Percentiles rank a stretch among this genome's conserved stretches.
Conservation (phyloP, 2,797 vertebrate species). For the Valencia hispanica region DNA sequence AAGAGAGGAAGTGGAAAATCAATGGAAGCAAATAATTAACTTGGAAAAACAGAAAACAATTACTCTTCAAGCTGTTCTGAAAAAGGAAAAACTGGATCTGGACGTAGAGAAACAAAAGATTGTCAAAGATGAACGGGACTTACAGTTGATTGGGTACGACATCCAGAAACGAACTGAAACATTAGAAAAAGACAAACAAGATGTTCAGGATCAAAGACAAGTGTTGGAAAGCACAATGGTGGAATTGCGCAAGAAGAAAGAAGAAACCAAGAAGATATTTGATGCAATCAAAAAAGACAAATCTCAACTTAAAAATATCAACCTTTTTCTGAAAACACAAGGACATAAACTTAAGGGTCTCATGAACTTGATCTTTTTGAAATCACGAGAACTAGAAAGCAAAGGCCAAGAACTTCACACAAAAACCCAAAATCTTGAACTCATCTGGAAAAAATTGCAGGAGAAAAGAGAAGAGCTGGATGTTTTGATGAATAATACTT, state of each 20-base stretch:
- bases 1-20: not conserved
- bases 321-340: not conserved
- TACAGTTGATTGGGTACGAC: not conserved
- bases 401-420: not conserved
- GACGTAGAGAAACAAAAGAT: not conserved
- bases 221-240: not conserved
- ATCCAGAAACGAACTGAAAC: not conserved
- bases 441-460: rapidly evolving
- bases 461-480: conserved; percentile 20
- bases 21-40: not conserved
- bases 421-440: not conserved
- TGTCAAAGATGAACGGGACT: not conserved
- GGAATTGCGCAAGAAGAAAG: conserved; percentile 11
- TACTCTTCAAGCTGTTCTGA: not conserved
- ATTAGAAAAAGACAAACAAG: not conserved
- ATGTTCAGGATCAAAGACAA: not conserved
- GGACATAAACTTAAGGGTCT: not conserved
- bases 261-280: not conserved
- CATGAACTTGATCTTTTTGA: not conserved
- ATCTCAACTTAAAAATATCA: not conserved
- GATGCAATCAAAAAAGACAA: not conserved
- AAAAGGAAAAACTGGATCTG: not conserved
- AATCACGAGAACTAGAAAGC: conserved; percentile 1
- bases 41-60: not conserved
- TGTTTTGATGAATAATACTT: not conserved